phyloP scores from a whole-genome alignment of 2,113 vertebrate genomes.

The Phaetusa simplex region DNA sequence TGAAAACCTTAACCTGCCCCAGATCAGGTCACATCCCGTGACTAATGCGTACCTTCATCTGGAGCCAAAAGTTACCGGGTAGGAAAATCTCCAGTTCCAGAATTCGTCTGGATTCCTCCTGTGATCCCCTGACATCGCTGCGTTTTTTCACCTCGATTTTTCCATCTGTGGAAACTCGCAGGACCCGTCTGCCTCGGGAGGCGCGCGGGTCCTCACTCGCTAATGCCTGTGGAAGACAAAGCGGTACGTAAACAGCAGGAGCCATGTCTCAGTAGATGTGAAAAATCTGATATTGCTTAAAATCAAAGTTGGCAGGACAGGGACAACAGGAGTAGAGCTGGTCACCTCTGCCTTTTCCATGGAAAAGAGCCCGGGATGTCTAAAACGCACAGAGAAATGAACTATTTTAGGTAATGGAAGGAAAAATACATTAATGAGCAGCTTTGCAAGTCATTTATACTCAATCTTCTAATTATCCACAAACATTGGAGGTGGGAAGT shows the following conservation, averaged over 20 bases:
- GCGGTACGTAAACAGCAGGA: accelerated
- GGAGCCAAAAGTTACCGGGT: neutral
- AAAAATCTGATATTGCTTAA: neutral
- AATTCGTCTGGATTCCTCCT: accelerated
- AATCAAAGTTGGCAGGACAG: neutral
- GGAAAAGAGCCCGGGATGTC: neutral
- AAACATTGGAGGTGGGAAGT: slow-evolving; percentile 1
- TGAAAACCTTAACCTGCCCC: neutral
- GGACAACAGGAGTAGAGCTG: neutral
- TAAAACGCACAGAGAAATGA: neutral
- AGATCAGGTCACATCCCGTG: neutral
- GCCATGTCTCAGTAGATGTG: neutral
- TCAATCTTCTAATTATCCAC: slow-evolving; percentile 21
- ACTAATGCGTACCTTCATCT: neutral
- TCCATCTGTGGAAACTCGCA: neutral
- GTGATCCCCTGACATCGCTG: neutral
- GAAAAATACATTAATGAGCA: neutral
- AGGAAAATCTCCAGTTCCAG: neutral
- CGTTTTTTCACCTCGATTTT: neutral
- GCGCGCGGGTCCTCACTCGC: neutral
- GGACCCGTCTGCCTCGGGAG: neutral
- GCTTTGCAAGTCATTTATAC: neutral
- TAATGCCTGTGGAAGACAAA: neutral
- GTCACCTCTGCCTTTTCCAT: neutral
- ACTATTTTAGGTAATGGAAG: neutral